Percentiles rank a stretch among this genome's conserved stretches.
phyloP scores from a whole-genome alignment of 2,113 vertebrate genomes.

The Rafetus swinhoei region DNA sequence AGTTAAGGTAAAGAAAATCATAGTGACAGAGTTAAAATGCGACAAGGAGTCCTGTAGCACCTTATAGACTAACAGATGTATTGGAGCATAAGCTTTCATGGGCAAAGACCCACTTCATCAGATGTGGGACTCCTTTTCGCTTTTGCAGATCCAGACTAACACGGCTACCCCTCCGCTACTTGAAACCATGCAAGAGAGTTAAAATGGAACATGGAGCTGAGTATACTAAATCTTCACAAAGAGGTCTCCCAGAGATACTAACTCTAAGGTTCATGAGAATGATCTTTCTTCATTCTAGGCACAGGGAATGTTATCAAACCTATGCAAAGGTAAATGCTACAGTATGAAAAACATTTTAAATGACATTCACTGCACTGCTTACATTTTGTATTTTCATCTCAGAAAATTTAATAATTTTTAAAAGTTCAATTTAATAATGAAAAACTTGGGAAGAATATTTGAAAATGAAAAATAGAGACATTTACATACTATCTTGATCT shows the following conservation, averaged over 20 bases:
- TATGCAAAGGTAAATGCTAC: background rate
- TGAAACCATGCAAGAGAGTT: no score
- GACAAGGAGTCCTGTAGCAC: background rate
- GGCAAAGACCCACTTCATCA: no score
- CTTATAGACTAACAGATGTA: no score
- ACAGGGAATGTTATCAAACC: background rate
- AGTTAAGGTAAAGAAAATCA: background rate
- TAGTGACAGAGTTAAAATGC: background rate
- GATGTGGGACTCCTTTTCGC: no score
- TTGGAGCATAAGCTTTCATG: no score
- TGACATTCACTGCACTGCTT: background rate
- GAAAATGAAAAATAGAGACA: conserved; percentile 1
- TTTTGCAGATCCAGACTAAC: no score
- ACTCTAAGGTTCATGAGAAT: background rate
- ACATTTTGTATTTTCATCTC: background rate
- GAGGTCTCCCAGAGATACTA: background rate
- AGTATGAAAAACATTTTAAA: background rate
- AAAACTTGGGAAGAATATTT: background rate
- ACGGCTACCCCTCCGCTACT: no score
- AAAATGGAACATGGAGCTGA: background rate
- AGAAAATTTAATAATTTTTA: background rate
- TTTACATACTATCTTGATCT: conserved; percentile 85
- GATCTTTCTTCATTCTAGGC: background rate
- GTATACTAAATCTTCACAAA: background rate
- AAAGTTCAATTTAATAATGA: background rate